These are phyloP conservation scores for Alligator mississippiensis DNA, from an alignment of 2,113 vertebrate genomes.

Conservation along the genomic window DNA sequence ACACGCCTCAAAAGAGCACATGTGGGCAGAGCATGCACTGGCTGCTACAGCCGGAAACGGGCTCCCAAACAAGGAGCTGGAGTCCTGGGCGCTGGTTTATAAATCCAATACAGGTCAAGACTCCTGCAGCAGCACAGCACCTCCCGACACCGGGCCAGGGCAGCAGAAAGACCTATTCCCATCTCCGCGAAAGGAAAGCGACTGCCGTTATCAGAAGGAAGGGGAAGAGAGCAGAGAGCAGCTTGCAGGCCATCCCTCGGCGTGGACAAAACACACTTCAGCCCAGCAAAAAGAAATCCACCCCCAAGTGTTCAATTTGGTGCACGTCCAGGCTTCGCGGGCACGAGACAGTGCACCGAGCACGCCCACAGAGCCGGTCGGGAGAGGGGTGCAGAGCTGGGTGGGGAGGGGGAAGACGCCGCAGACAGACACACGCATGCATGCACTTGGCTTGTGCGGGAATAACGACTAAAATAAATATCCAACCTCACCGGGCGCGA, in stretches of 20 bases:
- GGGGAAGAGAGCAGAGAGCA: neutral
- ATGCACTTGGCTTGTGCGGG: neutral
- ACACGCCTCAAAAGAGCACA: neutral
- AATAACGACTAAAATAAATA: neutral
- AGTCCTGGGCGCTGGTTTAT: neutral
- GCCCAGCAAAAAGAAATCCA: neutral
- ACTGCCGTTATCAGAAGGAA: neutral
- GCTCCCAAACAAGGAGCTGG: no score
- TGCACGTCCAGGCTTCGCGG: accelerated
- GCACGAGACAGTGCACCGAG: neutral
- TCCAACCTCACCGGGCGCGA: neutral
- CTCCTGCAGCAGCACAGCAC: neutral
- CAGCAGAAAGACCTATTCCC: neutral
- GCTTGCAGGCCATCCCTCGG: neutral
- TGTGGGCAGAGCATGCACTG: neutral
- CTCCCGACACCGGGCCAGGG: neutral
- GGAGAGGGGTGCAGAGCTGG: neutral
- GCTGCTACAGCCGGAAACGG: accelerated
- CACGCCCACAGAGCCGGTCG: neutral
- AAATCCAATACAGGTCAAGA: neutral
- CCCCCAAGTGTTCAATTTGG: neutral
- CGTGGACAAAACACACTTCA: neutral
- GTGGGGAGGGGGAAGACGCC: conserved; percentile 31
- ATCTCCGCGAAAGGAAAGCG: neutral
- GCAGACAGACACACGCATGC: neutral